Base-by-base conservation (phyloP, 2,888 invertebrate species). In the Chironomus tentans region DNA sequence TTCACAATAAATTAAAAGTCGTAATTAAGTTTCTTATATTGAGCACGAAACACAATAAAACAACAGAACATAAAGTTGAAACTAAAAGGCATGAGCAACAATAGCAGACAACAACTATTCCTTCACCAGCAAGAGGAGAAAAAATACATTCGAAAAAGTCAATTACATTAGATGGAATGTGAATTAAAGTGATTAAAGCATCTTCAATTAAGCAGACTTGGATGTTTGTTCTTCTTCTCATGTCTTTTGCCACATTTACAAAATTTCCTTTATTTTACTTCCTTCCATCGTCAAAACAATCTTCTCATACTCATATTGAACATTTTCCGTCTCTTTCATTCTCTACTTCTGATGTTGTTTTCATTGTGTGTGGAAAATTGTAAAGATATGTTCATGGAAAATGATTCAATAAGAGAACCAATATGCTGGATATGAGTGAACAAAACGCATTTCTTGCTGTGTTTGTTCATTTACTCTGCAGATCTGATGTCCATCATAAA, bases 151-250 rank as follows among this genome's bases (percentile, higher is more conserved):
- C 6, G 65, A 65, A 65, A 65, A 65, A 65, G 65, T 65, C 65
- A 65, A 65, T 65, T 65, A 65, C 65, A 65, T 65, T 65, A 65
- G 21, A 65, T 21, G 24, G 21, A 24, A 65, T 24, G 65, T 4
- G 65, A 24, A 65, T 65, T 65, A 65, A 65, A 65, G 65, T 65
- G 65, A 65, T 65, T 65, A 65, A 65, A 65, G 65, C 21, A 24
- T 65, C 56, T 56, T 56, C 56, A 56, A 56, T 56, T 56, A 56
- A 56, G n/a, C 15, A 50, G 56, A 18, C 56, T 56, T 18, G n/a
- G n/a, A 56, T n/a, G 18, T 18, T 24, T 65, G 65, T 65, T 65
- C 65, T 65, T 24, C 10, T 65, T 38, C 24, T 65, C 22, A 65
- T 24, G 22, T 15, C 28, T 28, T n/a, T 50, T 56, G 18, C 56